Evolutionary conservation across 1,140 invertebrate species (phyloP).

Genomic region (Drosophila eugracilis): DNA sequence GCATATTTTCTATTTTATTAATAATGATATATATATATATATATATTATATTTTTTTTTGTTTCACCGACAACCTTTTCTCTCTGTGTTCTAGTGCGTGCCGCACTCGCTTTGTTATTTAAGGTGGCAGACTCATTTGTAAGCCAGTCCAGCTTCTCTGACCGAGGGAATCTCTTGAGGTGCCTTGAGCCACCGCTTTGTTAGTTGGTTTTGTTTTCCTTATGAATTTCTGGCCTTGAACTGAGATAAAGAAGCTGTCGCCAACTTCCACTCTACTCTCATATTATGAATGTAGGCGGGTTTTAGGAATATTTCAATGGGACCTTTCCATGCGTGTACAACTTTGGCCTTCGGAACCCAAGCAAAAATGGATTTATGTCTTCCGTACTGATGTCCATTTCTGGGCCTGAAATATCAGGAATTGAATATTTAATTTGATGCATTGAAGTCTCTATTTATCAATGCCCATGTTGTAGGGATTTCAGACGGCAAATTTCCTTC

Average conservation of each 20-base stretch:
- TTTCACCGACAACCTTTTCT: too few species aligned
- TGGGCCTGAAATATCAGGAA: constrained; percentile 13
- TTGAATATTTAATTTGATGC: constrained; percentile 18
- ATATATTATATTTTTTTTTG: too few species aligned
- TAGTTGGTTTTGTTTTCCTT: constrained; percentile 44
- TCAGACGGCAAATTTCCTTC: background rate
- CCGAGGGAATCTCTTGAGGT: constrained; percentile 12
- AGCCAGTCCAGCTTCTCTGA: constrained; percentile 18
- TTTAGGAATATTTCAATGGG: constrained; percentile 16
- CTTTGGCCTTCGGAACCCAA: constrained; percentile 7
- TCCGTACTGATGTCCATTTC: background rate
- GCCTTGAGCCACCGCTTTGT: constrained; percentile 23
- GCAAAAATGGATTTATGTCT: constrained; percentile 23
- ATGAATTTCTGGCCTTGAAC: constrained; percentile 38
- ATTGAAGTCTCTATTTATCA: background rate
- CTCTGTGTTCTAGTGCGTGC: constrained; percentile 18
- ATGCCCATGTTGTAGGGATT: background rate
- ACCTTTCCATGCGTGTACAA: constrained; percentile 16
- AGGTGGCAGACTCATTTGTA: constrained; percentile 48
- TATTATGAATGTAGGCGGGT: background rate
- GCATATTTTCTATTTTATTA: too few species aligned
- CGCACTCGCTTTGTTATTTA: constrained; percentile 34
- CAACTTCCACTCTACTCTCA: constrained; percentile 2
- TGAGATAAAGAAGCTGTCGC: constrained; percentile 14
- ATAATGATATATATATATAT: too few species aligned